Conservation (phyloP, 35 echinoderm and acorn worm genomes). For the Apostichopus parvimensis region DNA sequence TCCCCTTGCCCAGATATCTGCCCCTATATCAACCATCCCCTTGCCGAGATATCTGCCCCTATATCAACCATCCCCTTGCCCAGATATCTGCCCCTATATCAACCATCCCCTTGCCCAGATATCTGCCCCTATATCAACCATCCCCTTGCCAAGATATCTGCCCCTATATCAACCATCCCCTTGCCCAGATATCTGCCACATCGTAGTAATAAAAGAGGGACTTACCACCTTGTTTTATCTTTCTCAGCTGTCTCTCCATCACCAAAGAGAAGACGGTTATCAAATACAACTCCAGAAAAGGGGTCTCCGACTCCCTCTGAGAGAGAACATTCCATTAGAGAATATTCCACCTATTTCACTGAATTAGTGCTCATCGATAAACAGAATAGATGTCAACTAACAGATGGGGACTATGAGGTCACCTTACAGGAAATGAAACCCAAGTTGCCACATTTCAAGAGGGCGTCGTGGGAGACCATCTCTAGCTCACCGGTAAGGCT, state of each 20-base stretch:
- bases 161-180: too few relatives aligned
- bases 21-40: too few relatives aligned
- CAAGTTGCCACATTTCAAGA: slow-evolving; percentile 57
- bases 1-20: too few relatives aligned
- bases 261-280: slow-evolving; percentile 51
- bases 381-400: slow-evolving; percentile 83
- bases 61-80: too few relatives aligned
- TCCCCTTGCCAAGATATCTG: too few relatives aligned
- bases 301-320: background rate
- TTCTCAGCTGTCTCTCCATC: slow-evolving; percentile 39
- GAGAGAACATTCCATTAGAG: slow-evolving; percentile 21
- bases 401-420: slow-evolving; percentile 88
- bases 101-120: too few relatives aligned
- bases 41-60: too few relatives aligned
- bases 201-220: too few relatives aligned
- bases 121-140: too few relatives aligned
- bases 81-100: too few relatives aligned
- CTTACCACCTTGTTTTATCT: background rate
- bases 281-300: slow-evolving; percentile 21
- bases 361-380: slow-evolving; percentile 87
- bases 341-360: slow-evolving; percentile 64
- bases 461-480: slow-evolving; percentile 95
- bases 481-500: slow-evolving; percentile 24
- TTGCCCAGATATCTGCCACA: too few relatives aligned
- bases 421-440: slow-evolving; percentile 84